A percentile compares a stretch with the other conserved stretches of the same genome.
phyloP scores from a whole-genome alignment of 2,888 invertebrate species.

The Parnassius apollo region DNA sequence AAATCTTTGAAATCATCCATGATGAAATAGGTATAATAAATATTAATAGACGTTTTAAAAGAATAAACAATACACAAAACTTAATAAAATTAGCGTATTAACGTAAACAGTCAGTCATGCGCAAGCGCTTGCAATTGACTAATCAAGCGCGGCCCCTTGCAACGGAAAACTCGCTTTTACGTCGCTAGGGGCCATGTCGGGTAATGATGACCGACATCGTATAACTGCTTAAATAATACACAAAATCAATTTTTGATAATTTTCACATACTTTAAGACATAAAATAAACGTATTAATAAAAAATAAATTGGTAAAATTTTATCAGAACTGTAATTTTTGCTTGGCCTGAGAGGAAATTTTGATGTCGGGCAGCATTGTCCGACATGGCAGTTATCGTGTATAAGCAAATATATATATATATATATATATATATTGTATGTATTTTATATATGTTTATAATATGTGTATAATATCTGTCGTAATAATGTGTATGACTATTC shows the following conservation, averaged over 20 bases:
- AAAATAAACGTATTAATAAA: not conserved
- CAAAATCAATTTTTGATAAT: constrained; percentile 1
- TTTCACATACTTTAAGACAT: constrained; percentile 2
- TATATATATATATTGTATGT: no score
- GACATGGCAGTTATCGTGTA: no score
- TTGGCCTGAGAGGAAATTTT: no score
- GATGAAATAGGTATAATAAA: constrained; percentile 2
- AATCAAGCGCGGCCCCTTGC: not conserved
- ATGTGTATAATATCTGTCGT: no score
- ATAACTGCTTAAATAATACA: constrained; percentile 1
- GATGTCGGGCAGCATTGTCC: no score
- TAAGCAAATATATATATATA: no score
- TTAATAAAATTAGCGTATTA: constrained; percentile 2
- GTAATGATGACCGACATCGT: not conserved
- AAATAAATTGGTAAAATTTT: not conserved
- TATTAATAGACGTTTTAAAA: not conserved
- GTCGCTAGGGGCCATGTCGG: not conserved
- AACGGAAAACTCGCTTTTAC: no score
- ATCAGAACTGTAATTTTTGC: no score
- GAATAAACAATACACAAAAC: constrained; percentile 1
- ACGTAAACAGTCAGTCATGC: constrained; percentile 2
- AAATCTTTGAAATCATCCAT: not conserved
- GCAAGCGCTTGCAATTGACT: constrained; percentile 1
- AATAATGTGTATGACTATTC: no score
- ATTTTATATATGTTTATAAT: no score